Evolutionary conservation across 2,113 vertebrate species (phyloP).

Genomic region (Trematocara variabile): DNA sequence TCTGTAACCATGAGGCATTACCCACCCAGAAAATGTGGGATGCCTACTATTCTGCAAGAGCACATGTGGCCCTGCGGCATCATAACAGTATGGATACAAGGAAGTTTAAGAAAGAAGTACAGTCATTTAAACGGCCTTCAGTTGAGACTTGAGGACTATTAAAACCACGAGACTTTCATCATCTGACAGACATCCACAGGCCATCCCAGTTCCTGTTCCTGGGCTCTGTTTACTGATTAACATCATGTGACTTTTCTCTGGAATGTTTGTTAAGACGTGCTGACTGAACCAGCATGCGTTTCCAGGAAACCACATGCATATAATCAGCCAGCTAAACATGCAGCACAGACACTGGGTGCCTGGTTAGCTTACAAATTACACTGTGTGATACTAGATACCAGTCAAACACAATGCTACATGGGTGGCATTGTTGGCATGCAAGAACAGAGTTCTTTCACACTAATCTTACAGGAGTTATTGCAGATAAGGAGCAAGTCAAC

Average conservation of each 20-base stretch:
- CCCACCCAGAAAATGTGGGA: background rate
- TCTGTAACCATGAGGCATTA: background rate
- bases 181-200: conserved; percentile 4
- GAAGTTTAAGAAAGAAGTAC: background rate
- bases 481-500: background rate
- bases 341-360: background rate
- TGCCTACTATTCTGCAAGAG: background rate
- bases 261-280: conserved; percentile 30
- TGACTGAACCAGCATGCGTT: background rate
- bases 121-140: background rate
- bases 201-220: conserved; percentile 16
- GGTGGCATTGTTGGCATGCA: background rate
- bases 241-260: conserved; percentile 15
- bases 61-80: background rate
- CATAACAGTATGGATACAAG: background rate
- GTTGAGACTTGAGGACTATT: background rate
- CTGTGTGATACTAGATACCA: background rate
- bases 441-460: background rate
- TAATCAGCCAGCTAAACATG: background rate
- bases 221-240: background rate
- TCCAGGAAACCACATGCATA: conserved; percentile 3
- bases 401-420: background rate
- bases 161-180: conserved; percentile 20
- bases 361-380: background rate
- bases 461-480: background rate